A percentile compares a stretch with the other conserved stretches of the same genome.
Conservation (phyloP, 1,140 invertebrate genomes). For the Caenorhabditis tropicalis region DNA sequence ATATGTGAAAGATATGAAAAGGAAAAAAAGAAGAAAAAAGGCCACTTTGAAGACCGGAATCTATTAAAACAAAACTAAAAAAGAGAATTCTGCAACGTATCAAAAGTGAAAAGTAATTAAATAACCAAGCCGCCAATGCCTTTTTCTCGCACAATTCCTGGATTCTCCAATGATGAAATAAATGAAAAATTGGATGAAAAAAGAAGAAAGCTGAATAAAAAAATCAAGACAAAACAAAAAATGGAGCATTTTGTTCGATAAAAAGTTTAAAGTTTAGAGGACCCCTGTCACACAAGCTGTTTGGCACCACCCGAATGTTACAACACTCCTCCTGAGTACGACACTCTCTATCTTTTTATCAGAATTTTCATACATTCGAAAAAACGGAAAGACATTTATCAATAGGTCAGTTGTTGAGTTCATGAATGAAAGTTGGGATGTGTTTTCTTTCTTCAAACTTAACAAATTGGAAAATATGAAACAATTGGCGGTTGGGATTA, state of each 20-base stretch:
- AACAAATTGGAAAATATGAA: not conserved
- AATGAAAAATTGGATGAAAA: not conserved
- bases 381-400: not conserved
- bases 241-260: not conserved
- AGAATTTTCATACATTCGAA: not conserved
- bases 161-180: not conserved
- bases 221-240: slow-evolving; percentile 29
- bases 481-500: no score
- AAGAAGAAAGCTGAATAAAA: not conserved
- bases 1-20: not conserved
- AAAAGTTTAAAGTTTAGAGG: slow-evolving; percentile 34
- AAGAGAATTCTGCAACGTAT: not conserved
- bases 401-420: not conserved
- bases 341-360: slow-evolving; percentile 1
- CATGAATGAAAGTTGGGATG: not conserved
- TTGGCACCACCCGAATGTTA: slow-evolving; percentile 31
- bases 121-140: not conserved
- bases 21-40: not conserved
- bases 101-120: slow-evolving; percentile 6
- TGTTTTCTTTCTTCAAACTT: not conserved
- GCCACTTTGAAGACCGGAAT: not conserved
- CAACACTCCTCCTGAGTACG: not conserved
- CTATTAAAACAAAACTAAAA: not conserved
- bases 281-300: not conserved
- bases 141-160: not conserved